Evolutionary conservation across 2,888 invertebrate species (phyloP), one percentile per base, ranked within the genome.

Genomic region (Chironomus tentans): DNA sequence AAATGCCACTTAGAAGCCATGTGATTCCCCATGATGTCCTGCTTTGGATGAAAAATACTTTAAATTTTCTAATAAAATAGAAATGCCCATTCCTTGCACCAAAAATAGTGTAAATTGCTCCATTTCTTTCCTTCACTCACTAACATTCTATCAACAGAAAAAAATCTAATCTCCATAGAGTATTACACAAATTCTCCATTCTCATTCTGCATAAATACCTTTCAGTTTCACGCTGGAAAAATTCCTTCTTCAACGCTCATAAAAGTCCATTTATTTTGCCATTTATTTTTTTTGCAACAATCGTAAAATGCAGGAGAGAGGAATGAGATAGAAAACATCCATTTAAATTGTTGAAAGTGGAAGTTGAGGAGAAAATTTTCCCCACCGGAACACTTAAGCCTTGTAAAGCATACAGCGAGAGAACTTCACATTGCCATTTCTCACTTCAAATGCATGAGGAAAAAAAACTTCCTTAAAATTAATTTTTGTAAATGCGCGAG

Each of bases 381-480:
- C 56, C 15, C 56, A 56, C 56, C 56, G 56, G 24, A 65, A 65
- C 65, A 65, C 65, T 65, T 65, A 65, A 65, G 56, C 56, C 56
- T 18, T 7, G 65, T 38, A 65, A 65, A 65, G 24, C 18, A 65
- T 65, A 13, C 24, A 38, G 38, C 38, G 38, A 38, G 38, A 10
- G 38, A 38, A 38, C 38, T 38, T 38, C 38, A 38, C 21, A 21
- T 65, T 21, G 65, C 65, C 65, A 65, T 65, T 65, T 65, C 21
- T 65, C 65, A 65, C 65, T 65, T 22, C 50, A 50, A 50, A 50
- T 50, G 56, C n/a, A 56, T 2, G 56, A 56, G 56, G 15, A 6
- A 50, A n/a, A 15, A 7, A 56, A 21, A 12, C 4, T 65, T 13
- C 1, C 65, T 65, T 22, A 24, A 65, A 22, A 65, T 65, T 65